Conservation (phyloP, 2,797 vertebrate genomes). For the Syngnathus acus region DNA sequence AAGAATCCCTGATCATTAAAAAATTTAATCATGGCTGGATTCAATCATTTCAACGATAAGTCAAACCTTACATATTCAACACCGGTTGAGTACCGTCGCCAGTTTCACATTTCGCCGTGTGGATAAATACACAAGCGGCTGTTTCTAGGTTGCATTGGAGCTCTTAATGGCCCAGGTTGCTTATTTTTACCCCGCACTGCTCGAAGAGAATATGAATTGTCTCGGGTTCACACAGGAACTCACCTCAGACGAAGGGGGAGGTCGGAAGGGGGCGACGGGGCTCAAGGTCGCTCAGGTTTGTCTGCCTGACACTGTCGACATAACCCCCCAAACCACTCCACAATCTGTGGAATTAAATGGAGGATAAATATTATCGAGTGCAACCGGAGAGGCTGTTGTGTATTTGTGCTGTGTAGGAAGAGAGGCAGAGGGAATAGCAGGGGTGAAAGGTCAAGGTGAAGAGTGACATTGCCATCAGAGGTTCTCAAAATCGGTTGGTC, state of each 20-base stretch:
- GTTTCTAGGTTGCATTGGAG: conserved; percentile 36
- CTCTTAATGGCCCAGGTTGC: conserved; percentile 59
- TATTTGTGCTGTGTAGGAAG: conserved; percentile 59
- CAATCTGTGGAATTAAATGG: conserved; percentile 65
- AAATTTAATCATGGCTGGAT: not conserved
- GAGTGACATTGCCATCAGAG: conserved; percentile 11
- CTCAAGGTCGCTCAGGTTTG: conserved; percentile 46
- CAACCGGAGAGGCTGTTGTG: conserved; percentile 64
- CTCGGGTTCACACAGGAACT: conserved; percentile 29
- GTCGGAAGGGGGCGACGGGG: conserved; percentile 15
- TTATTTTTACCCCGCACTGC: conserved; percentile 55
- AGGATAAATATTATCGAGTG: conserved; percentile 71
- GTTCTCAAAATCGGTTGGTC: not conserved
- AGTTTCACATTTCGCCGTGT: conserved; percentile 47
- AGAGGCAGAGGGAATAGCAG: conserved; percentile 35
- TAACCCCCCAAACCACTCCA: conserved; percentile 24
- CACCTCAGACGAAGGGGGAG: conserved; percentile 15
- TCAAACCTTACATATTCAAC: not conserved
- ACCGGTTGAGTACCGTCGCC: conserved; percentile 8
- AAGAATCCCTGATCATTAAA: no score
- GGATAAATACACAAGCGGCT: conserved; percentile 60
- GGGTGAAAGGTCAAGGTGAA: conserved; percentile 50
- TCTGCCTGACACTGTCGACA: conserved; percentile 53
- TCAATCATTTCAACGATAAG: not conserved
- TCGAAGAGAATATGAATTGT: conserved; percentile 39